Evolutionary conservation across 2,113 vertebrate genomes (phyloP).

Genomic region (Myodes glareolus): DNA sequence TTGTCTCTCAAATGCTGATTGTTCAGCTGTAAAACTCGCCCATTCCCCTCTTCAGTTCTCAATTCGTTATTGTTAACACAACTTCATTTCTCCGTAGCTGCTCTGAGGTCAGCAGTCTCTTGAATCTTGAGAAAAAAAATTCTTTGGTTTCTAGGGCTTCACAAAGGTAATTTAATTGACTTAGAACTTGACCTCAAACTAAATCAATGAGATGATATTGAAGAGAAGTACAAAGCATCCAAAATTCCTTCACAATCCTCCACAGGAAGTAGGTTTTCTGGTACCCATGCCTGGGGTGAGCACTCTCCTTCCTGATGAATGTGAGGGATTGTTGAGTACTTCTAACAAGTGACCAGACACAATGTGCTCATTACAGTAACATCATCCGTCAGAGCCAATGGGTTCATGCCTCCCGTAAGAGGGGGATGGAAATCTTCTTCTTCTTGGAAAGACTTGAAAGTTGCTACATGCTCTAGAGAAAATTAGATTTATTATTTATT

Average conservation of each 20-base stretch:
- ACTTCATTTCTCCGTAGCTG: neutral
- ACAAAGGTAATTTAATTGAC: conserved; percentile 76
- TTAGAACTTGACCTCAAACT: conserved; percentile 59
- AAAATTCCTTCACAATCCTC: neutral
- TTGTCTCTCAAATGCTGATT: neutral
- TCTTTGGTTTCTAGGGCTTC: conserved; percentile 48
- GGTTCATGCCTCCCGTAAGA: neutral
- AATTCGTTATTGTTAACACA: neutral
- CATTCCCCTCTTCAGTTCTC: neutral
- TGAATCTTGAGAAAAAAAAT: conserved; percentile 54
- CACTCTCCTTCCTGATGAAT: conserved; percentile 32
- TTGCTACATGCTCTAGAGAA: conserved; percentile 34
- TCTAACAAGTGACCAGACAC: neutral
- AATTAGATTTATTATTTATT: conserved; percentile 61
- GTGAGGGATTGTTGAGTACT: conserved; percentile 30
- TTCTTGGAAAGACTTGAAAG: conserved; percentile 71
- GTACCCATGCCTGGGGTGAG: neutral
- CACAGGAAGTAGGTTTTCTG: conserved; percentile 42
- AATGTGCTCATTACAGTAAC: neutral
- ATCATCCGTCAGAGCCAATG: neutral
- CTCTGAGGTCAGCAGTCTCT: conserved; percentile 14
- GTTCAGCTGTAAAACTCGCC: neutral
- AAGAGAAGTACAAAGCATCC: neutral
- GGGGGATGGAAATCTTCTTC: conserved; percentile 33
- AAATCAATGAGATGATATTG: conserved; percentile 19